Conservation (phyloP, 2,113 vertebrate species). For the Rhinolophus ferrumequinum region DNA sequence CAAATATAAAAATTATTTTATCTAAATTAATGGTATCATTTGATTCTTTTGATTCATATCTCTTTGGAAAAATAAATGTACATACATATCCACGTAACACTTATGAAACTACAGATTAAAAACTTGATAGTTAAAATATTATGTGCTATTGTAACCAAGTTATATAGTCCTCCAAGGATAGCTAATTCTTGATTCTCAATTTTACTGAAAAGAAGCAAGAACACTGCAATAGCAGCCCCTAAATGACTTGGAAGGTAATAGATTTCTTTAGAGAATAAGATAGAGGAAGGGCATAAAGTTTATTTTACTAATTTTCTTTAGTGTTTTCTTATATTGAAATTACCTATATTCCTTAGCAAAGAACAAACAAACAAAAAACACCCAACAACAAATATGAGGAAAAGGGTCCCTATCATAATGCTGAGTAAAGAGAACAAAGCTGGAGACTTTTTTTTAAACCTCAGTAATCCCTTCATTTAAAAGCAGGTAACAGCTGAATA, state of each 20-base stretch:
- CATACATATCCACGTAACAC: background rate
- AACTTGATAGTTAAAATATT: background rate
- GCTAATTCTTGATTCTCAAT: background rate
- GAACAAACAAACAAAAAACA: background rate
- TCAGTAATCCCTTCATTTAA: background rate
- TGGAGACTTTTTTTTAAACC: background rate
- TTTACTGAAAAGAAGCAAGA: slow-evolving; percentile 21
- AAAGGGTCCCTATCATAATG: background rate
- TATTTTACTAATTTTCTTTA: background rate
- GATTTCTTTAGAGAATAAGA: background rate
- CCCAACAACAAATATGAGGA: background rate
- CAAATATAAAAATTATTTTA: slow-evolving; percentile 1
- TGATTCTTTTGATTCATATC: background rate
- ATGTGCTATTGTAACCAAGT: background rate
- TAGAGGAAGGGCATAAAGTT: background rate
- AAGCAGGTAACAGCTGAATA: background rate
- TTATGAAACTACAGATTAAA: background rate
- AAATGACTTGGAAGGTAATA: background rate
- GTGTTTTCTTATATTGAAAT: background rate
- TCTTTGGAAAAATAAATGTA: background rate
- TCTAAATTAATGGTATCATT: background rate
- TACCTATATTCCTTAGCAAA: background rate
- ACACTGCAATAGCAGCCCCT: background rate
- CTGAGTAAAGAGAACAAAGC: background rate
- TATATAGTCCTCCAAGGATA: background rate